Conservation (phyloP, 30 jellyfish, hydroid and myxozoan species). For the Aurelia aurita region DNA sequence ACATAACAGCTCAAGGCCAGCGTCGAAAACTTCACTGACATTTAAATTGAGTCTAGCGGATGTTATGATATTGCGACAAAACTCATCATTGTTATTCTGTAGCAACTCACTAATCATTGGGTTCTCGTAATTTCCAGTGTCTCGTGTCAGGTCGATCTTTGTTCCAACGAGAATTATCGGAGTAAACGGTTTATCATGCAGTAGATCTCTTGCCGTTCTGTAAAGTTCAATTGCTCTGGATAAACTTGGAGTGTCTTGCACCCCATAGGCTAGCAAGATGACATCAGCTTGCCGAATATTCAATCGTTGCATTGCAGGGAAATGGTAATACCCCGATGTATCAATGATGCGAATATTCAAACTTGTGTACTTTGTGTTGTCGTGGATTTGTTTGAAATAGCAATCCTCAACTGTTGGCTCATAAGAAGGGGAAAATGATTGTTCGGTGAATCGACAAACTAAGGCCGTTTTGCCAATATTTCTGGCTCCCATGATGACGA, state of each 20-base stretch:
- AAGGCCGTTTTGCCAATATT: constrained; percentile 55
- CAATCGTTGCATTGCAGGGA: constrained; percentile 71
- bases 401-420: constrained; percentile 59
- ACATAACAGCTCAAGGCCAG: constrained; percentile 24
- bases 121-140: constrained; percentile 13
- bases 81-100: background rate
- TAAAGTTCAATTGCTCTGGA: background rate
- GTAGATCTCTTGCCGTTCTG: constrained; percentile 2
- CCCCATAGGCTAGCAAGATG: constrained; percentile 47
- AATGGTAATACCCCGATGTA: constrained; percentile 57
- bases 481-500: constrained; percentile 39
- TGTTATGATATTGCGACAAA: constrained; percentile 36
- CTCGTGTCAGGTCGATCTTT: constrained; percentile 35
- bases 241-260: constrained; percentile 11
- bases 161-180: constrained; percentile 55
- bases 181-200: constrained; percentile 1
- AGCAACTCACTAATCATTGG: constrained; percentile 21
- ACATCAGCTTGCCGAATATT: constrained; percentile 49
- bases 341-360: constrained; percentile 23
- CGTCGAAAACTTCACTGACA: constrained; percentile 42
- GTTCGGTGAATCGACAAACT: constrained; percentile 15
- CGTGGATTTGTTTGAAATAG: constrained; percentile 17
- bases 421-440: constrained; percentile 24
- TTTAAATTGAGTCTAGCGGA: constrained; percentile 54
- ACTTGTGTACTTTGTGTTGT: background rate